These are phyloP conservation scores for Spodoptera litura DNA, from an alignment of 1,140 invertebrate genomes.

Conservation along the genomic window DNA sequence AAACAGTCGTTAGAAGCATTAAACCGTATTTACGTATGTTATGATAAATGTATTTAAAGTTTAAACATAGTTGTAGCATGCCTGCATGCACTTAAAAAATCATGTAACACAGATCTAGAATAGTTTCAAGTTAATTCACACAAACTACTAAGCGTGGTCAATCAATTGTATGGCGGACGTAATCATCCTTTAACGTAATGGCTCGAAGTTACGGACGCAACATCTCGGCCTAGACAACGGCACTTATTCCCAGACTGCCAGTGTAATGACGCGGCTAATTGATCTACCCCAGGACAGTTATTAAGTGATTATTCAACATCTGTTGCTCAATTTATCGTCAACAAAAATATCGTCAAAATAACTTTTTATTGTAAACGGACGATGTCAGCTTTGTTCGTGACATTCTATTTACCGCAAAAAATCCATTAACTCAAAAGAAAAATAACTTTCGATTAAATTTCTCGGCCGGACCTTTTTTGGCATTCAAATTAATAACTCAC, in stretches of 20 bases:
- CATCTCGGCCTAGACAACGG: constrained; percentile 58
- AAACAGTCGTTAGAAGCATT: too few species aligned
- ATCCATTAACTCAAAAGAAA: constrained; percentile 22
- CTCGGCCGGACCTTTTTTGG: background rate
- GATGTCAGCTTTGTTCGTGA: constrained; percentile 16
- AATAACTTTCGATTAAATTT: background rate
- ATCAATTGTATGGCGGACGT: constrained; percentile 57
- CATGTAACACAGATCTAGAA: background rate
- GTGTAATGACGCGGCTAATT: constrained; percentile 65
- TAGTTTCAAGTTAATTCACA: constrained; percentile 40
- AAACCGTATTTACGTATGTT: too few species aligned
- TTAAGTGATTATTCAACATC: constrained; percentile 61
- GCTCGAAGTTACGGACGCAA: constrained; percentile 55
- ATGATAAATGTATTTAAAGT: too few species aligned
- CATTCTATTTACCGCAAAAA: constrained; percentile 1
- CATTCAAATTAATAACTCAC: background rate
- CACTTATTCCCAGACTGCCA: constrained; percentile 63
- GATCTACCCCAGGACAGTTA: constrained; percentile 53
- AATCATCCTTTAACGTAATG: constrained; percentile 63
- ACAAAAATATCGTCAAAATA: constrained; percentile 30
- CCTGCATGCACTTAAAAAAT: too few species aligned
- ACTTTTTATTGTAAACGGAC: constrained; percentile 20
- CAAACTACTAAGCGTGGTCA: constrained; percentile 50
- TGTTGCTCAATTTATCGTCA: constrained; percentile 49
- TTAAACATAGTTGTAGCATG: too few species aligned